Base-by-base conservation (phyloP, 1,140 invertebrate genomes). In the Agrypnia vestita region DNA sequence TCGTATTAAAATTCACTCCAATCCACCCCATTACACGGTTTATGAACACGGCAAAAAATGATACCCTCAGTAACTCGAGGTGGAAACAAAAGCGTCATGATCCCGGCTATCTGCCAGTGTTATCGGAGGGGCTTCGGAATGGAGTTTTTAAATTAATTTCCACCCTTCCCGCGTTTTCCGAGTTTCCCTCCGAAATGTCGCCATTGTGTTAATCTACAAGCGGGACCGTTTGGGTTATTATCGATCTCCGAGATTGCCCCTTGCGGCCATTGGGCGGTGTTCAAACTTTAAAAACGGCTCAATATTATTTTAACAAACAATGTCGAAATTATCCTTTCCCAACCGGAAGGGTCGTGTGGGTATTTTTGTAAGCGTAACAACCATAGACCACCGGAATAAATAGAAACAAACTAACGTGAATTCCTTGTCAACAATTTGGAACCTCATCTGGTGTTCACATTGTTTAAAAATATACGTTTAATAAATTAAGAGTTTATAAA, bases 11-110 rank as follows among this genome's bases (percentile, higher is more conserved):
- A 71, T 19, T 71, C 21, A 46, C 51, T 51, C 9, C 67, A 51
- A 71, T 44, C 51, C 49, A 51, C 67, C 67, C 46, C 67, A 71
- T 71, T 71, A 51, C 47, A 71, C 64, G 67, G 67, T 71, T 71
- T 71, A 71, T 71, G 67, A 71, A 49, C 67, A 21, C 19, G 7
- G 43, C 64, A 15, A 71, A 71, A 64, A 62, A 64, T 51, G 49
- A 71, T 47, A 71, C 49, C 51, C 49, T 53, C 67, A 9, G 21
- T 51, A 51, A 71, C 25, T 19, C 21, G 15, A 4, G 15, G 59
- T 44, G 46, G 67, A 17, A 44, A 6, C 17, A 64, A 71, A 49
- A 49, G 4, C 67, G 13, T 49, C 15, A 71, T 51, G 25, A 49
- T 51, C 44, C 17, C 17, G 3, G 67, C 19, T 71, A 71, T 71